A percentile compares a stretch with the other conserved stretches of the same genome.
These are phyloP conservation scores for Anaspis maculata DNA, from an alignment of 2,888 invertebrate genomes.

Conservation along the genomic window DNA sequence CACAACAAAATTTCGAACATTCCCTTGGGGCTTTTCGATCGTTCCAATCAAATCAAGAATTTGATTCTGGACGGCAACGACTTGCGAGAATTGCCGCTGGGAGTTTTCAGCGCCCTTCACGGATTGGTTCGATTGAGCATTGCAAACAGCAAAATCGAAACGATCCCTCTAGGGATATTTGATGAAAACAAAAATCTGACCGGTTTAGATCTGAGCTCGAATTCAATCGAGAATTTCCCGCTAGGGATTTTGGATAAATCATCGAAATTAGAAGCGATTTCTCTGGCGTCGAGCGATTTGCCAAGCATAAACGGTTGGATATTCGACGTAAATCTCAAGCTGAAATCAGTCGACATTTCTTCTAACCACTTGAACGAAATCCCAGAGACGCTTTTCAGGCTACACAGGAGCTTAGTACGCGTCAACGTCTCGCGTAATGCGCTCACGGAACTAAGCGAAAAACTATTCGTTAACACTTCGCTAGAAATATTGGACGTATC, in stretches of 20 bases:
- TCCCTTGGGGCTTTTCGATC: slow-evolving; percentile 19
- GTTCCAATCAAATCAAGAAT: slow-evolving; percentile 12
- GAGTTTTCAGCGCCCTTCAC: slow-evolving; percentile 13
- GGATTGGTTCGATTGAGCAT: slow-evolving; percentile 14
- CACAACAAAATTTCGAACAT: slow-evolving; percentile 16
- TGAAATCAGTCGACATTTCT: slow-evolving; percentile 1
- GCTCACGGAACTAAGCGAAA: slow-evolving; percentile 12
- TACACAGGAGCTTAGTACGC: slow-evolving; percentile 8
- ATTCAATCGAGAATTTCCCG: slow-evolving; percentile 7
- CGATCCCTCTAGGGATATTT: slow-evolving; percentile 10
- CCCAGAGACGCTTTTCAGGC: neutral
- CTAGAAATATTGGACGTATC: slow-evolving; percentile 21
- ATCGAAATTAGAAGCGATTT: slow-evolving; percentile 1
- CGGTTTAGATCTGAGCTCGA: slow-evolving; percentile 6
- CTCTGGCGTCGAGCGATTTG: neutral
- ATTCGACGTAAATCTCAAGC: neutral
- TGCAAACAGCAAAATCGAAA: slow-evolving; percentile 13
- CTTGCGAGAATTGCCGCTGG: slow-evolving; percentile 11
- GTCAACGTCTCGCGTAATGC: slow-evolving; percentile 20
- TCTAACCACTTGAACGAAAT: neutral
- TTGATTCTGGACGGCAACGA: slow-evolving; percentile 17
- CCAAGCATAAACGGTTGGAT: neutral
- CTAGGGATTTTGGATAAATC: slow-evolving; percentile 9
- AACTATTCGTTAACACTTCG: slow-evolving; percentile 17
- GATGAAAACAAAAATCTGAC: neutral